phyloP scores from a whole-genome alignment of 1,140 invertebrate species.

The Drosophila ohnishii region DNA sequence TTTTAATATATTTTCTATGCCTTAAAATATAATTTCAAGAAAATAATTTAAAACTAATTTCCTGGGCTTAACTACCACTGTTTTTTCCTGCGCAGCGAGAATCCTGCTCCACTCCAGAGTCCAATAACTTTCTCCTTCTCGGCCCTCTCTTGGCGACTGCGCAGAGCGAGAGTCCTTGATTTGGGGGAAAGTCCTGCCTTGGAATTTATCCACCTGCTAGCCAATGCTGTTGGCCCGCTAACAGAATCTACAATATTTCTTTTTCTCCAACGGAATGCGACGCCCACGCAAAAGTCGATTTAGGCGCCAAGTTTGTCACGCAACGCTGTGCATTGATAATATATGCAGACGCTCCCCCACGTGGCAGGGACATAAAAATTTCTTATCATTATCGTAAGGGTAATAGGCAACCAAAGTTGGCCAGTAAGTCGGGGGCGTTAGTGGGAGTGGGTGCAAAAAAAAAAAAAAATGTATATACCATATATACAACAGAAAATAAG shows the following conservation, averaged over 20 bases:
- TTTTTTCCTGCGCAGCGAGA: not conserved
- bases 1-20: no score
- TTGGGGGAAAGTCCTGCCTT: not conserved
- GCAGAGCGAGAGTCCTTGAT: conserved; percentile 37
- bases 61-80: not conserved
- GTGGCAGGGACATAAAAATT: conserved; percentile 68
- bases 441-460: conserved; percentile 12
- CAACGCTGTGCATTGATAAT: conserved; percentile 58
- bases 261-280: conserved; percentile 71
- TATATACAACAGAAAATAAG: not conserved
- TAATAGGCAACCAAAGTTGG: conserved; percentile 80
- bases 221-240: conserved; percentile 65
- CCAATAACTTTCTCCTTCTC: conserved; percentile 10
- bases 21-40: no score
- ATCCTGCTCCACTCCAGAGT: not conserved
- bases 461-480: not conserved
- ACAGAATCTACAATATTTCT: conserved; percentile 81
- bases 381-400: conserved; percentile 82
- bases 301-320: conserved; percentile 57
- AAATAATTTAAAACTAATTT: not conserved
- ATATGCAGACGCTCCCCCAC: conserved; percentile 51
- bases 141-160: conserved; percentile 52
- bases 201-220: conserved; percentile 10
- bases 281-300: conserved; percentile 68
- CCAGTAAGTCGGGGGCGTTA: conserved; percentile 69